Base-by-base conservation (phyloP, 2,888 invertebrate species). In the Eurytoma californica region DNA sequence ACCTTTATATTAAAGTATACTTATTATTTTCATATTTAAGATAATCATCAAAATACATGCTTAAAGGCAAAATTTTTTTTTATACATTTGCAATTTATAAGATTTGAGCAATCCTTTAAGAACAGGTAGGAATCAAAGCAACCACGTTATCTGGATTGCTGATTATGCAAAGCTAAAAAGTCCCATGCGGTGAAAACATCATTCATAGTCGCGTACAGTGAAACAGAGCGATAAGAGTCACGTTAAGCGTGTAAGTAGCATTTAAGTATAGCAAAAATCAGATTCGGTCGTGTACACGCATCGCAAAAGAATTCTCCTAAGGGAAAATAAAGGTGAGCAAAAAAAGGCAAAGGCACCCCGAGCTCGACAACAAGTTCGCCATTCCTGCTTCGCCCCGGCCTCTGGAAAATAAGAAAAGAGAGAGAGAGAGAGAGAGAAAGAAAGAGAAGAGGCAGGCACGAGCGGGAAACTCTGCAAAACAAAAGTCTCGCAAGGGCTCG, bases 301-400 rank as follows among this genome's bases (percentile, higher is more conserved):
- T 55, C 70, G 75, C 60, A 72, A 75, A 72, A 79, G 70, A 79
- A 79, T 79, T 72, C 61, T 67, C 14, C 51, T 51, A 66, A 75
- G 67, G 72, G 70, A 18, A 79, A 79, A 72, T 72, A 76, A 72
- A 72, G 30, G 39, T 39, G 39, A 70, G 20, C 70, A 58, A 58
- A 72, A 72, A 39, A 66, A 74, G 67, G 20, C 28, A 20, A 28
- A 24, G n/a, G 16, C 55, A 58, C 16, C 5, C n/a, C 47, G 66
- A 47, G 24, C 70, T 55, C 74, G 39, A 68, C 67, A 61, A 67
- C 79, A 68, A 75, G 61, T 72, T 63, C 57, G 13, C 39, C n/a
- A 51, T 65, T 63, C 68, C 72, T 72, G 13, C 66, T 55, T 58
- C 16, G 9, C 47, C 47, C n/a, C n/a, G 39, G n/a, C 61, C n/a